phyloP scores from a whole-genome alignment of 2,797 vertebrate species.

The Pangasius djambal region DNA sequence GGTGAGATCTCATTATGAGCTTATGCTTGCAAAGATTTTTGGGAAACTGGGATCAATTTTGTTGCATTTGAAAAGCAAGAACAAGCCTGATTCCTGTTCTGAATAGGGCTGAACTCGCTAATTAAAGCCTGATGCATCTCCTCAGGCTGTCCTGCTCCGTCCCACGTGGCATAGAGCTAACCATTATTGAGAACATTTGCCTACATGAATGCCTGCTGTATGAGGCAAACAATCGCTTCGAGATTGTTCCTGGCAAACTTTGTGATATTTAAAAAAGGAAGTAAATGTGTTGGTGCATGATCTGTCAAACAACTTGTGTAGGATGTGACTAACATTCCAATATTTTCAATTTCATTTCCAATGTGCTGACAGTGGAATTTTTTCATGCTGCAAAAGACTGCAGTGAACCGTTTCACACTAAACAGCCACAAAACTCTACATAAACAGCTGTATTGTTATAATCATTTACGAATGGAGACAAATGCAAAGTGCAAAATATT shows the following conservation, averaged over 20 bases:
- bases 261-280: slow-evolving; percentile 27
- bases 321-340: slow-evolving; percentile 28
- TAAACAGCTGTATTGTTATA: background rate
- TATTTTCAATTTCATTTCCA: slow-evolving; percentile 8
- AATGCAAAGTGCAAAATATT: background rate
- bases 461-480: background rate
- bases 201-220: slow-evolving; percentile 51
- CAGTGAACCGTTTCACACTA: background rate
- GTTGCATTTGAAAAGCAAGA: background rate
- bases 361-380: background rate
- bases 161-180: slow-evolving; percentile 23
- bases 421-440: background rate
- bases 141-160: slow-evolving; percentile 15
- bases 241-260: slow-evolving; percentile 34
- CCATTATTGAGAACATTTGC: slow-evolving; percentile 36
- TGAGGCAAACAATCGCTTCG: slow-evolving; percentile 33
- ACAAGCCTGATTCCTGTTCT: slow-evolving; percentile 15
- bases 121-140: slow-evolving; percentile 45
- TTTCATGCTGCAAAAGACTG: background rate
- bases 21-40: background rate
- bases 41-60: background rate
- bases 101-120: slow-evolving; percentile 33
- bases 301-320: slow-evolving; percentile 10
- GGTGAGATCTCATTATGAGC: background rate
- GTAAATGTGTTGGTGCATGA: background rate